Evolutionary conservation across 2,113 vertebrate genomes (phyloP).

Genomic region (Nyctibius bracteatus): DNA sequence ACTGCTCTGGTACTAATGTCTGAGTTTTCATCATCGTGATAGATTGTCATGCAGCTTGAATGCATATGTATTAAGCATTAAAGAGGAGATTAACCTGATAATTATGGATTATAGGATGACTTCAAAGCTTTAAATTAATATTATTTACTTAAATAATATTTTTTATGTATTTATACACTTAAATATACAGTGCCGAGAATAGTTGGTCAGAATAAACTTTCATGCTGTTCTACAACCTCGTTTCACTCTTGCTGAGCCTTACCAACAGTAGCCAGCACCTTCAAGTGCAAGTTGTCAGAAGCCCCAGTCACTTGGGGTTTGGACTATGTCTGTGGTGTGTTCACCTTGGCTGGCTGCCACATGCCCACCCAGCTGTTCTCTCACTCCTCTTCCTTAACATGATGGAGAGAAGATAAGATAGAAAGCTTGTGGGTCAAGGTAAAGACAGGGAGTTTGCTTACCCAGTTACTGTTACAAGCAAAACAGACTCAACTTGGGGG

Average conservation of each 20-base stretch:
- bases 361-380: not conserved
- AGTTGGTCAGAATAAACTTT: not conserved
- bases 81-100: not conserved
- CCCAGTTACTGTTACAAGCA: not conserved
- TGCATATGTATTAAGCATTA: not conserved
- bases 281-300: not conserved
- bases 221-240: not conserved
- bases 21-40: not conserved
- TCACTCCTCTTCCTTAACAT: not conserved
- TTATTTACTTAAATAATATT: not conserved
- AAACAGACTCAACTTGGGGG: not conserved
- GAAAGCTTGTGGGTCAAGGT: not conserved
- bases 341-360: not conserved
- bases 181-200: not conserved
- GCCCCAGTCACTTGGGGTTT: not conserved
- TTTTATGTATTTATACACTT: not conserved
- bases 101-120: not conserved
- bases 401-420: not conserved
- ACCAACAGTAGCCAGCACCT: not conserved
- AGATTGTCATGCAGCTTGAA: accelerated
- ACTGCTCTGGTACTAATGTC: not conserved
- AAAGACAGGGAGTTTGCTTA: not conserved
- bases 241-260: not conserved
- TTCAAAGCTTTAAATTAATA: not conserved
- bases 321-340: not conserved